Evolutionary conservation across 2,888 invertebrate genomes (phyloP), one percentile per base, ranked within the genome.

Genomic region (Auanema sp.): DNA sequence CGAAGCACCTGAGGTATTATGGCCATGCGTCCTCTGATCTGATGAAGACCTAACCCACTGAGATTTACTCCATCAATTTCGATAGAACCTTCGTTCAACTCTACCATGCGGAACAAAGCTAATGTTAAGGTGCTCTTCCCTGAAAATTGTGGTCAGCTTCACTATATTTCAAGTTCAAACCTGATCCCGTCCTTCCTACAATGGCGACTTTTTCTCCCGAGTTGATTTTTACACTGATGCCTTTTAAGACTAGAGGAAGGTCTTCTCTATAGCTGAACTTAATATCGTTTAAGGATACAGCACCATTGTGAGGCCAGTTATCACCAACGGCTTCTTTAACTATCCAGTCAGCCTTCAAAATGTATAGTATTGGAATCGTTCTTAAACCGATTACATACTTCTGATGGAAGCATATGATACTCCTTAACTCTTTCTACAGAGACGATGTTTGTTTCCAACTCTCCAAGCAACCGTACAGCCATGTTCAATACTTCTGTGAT

Each of bases 381-480:
- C 16, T 47, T 10, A 3, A 47, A 47, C 3, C 8, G 10, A 16
- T 47, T 10, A 5, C 18, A 14, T 3, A 56, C 69, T 49, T 71
- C 71, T 21, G 64, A 43, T 42, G 66, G 65, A 18, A 71, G 44
- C n/a, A 60, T 52, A 23, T 66, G 64, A 83, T 96, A 97, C 84
- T 96, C 96, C 84, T 94, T 92, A 83, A 96, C 93, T 84, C 96
- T 89, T 85, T 97, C 96, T 1, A 96, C 93, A 2, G 95, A 92
- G 0, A 96, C 95, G 78, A 96, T 93, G 85, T 96, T 95, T 0
- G 95, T 93, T 87, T 97, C 96, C 49, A 96, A 91, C 83, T 96
- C 96, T 1, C 93, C 92, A 0, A 92, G 91, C 92, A 94, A 93
- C 72, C 95, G 88, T 24, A 97, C 94, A 77, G 62, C 62, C 25